Percentiles rank a stretch among this genome's conserved stretches.
phyloP scores from a whole-genome alignment of 2,113 vertebrate species.

The Lepus americanus region DNA sequence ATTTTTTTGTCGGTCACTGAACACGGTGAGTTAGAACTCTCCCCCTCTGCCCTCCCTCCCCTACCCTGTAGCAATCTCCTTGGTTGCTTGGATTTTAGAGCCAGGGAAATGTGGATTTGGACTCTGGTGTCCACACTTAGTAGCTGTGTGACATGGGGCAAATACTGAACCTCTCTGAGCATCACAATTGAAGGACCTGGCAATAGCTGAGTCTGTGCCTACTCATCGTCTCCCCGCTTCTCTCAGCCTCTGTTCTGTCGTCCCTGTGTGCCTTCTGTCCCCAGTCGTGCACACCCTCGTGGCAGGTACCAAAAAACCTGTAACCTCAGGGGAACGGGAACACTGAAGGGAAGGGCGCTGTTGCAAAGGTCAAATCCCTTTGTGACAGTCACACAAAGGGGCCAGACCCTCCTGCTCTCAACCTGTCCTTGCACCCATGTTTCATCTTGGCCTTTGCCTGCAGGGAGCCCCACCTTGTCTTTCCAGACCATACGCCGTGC shows the following conservation, averaged over 20 bases:
- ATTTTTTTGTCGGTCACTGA: neutral
- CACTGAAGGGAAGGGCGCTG: neutral
- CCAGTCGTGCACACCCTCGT: neutral
- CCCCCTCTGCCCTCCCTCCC: neutral
- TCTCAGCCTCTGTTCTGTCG: neutral
- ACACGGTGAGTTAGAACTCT: neutral
- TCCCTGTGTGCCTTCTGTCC: neutral
- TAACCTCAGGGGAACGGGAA: neutral
- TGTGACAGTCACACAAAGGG: neutral
- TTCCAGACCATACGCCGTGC: neutral
- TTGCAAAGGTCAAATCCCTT: neutral
- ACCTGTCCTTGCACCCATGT: neutral
- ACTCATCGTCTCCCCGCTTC: neutral
- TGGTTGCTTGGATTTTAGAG: conserved; percentile 15
- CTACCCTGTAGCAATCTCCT: neutral
- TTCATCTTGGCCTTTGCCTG: neutral
- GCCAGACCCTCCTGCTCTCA: neutral
- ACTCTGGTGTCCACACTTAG: neutral
- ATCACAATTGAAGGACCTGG: neutral
- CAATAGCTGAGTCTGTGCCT: neutral
- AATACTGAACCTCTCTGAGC: neutral
- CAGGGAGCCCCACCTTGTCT: neutral
- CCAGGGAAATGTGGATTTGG: neutral
- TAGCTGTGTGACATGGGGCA: neutral
- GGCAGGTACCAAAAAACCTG: neutral